These are phyloP conservation scores for Blastobasis adustella DNA, from an alignment of 2,888 invertebrate genomes.

Conservation along the genomic window DNA sequence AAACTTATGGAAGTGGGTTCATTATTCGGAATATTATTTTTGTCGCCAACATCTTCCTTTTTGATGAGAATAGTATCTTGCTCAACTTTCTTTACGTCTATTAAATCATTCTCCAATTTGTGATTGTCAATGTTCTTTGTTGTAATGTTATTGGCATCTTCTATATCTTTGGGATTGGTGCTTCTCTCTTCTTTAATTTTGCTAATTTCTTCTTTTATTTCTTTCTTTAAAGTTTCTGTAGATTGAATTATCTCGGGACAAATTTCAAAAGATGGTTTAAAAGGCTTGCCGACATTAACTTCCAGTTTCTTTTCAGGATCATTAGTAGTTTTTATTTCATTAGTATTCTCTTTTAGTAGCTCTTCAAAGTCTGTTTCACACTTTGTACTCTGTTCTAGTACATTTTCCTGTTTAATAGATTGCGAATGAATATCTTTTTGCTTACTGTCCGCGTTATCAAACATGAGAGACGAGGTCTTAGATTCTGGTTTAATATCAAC, in stretches of 20 bases:
- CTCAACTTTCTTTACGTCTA: too few species aligned
- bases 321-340: conserved; percentile 64
- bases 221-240: conserved; percentile 17
- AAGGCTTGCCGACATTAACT: conserved; percentile 53
- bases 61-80: too few species aligned
- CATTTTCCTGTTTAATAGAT: conserved; percentile 12
- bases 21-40: background rate
- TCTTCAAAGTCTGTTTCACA: conserved; percentile 70
- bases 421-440: conserved; percentile 18
- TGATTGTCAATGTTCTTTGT: background rate
- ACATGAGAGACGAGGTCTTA: conserved; percentile 9
- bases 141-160: background rate
- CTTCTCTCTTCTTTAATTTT: conserved; percentile 4
- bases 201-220: conserved; percentile 5
- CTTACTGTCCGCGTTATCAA: conserved; percentile 23
- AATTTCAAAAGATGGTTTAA: conserved; percentile 25
- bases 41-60: background rate
- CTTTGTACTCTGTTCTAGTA: conserved; percentile 35
- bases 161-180: conserved; percentile 4
- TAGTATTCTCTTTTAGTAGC: conserved; percentile 64
- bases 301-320: conserved; percentile 59
- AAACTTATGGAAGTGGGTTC: background rate
- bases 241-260: conserved; percentile 24
- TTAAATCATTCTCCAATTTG: background rate
- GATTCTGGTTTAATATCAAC: conserved; percentile 18